A percentile compares a stretch with the other conserved stretches of the same genome.
These are phyloP conservation scores for Meteorus colon DNA, from an alignment of 2,888 invertebrate species.

Conservation along the genomic window DNA sequence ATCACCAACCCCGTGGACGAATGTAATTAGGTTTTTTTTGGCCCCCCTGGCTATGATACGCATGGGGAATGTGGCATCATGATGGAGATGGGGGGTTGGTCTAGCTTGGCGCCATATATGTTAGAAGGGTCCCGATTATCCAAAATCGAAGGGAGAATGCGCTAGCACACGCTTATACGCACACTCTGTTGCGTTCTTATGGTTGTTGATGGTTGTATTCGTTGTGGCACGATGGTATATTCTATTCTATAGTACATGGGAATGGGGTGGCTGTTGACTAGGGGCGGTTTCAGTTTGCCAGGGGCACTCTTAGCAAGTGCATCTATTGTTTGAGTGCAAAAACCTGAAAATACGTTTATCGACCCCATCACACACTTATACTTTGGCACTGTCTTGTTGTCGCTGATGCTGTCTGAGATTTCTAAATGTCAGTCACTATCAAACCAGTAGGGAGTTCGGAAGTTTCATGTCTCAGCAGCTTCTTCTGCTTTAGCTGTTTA, in stretches of 20 bases:
- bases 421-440: conserved; percentile 32
- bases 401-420: conserved; percentile 41
- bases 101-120: conserved; percentile 54
- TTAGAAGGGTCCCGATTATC: conserved; percentile 54
- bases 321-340: conserved; percentile 67
- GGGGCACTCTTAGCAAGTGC: conserved; percentile 69
- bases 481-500: not conserved
- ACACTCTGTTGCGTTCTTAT: conserved; percentile 44
- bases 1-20: conserved; percentile 59
- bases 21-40: conserved; percentile 69
- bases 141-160: conserved; percentile 14
- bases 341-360: conserved; percentile 68
- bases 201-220: conserved; percentile 40
- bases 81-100: conserved; percentile 46
- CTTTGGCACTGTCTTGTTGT: conserved; percentile 38
- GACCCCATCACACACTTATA: conserved; percentile 37
- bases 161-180: conserved; percentile 33
- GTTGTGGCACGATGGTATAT: conserved; percentile 33
- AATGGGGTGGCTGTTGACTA: conserved; percentile 56
- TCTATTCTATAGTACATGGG: conserved; percentile 47
- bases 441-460: conserved; percentile 21
- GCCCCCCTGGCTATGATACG: conserved; percentile 66
- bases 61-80: conserved; percentile 52
- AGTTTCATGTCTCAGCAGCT: conserved; percentile 7
- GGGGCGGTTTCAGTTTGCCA: conserved; percentile 68